These are phyloP conservation scores for Nomada fabriciana DNA, from an alignment of 2,888 invertebrate genomes.

Conservation along the genomic window DNA sequence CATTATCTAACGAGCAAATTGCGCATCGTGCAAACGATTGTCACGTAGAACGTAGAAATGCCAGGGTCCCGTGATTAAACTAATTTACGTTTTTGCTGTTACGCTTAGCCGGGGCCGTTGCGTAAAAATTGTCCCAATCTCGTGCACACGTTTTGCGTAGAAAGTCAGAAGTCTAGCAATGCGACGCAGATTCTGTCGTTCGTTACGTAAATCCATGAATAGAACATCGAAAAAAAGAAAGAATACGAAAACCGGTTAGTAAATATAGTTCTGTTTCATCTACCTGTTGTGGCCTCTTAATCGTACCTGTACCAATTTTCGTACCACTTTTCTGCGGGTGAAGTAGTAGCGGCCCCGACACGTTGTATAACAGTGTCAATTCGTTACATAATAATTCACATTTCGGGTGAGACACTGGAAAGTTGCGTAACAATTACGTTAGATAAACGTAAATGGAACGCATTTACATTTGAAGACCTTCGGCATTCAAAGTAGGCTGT, in stretches of 20 bases:
- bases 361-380: conserved; percentile 29
- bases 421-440: conserved; percentile 18
- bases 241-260: conserved; percentile 33
- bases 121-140: background rate
- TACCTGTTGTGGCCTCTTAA: conserved; percentile 15
- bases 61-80: background rate
- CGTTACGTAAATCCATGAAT: conserved; percentile 29
- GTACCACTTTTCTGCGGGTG: background rate
- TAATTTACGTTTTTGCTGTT: background rate
- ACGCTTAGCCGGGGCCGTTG: background rate
- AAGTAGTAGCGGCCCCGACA: background rate
- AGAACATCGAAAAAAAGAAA: conserved; percentile 9
- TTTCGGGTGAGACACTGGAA: conserved; percentile 7
- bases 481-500: background rate
- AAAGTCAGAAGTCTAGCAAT: conserved; percentile 7
- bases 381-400: conserved; percentile 26
- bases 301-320: conserved; percentile 30
- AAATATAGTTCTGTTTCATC: conserved; percentile 28
- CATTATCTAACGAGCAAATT: conserved; percentile 2
- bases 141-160: background rate
- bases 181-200: conserved; percentile 2
- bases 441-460: background rate
- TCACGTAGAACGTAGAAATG: background rate
- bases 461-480: background rate
- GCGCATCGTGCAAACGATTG: background rate